Base-by-base conservation (phyloP, 2,113 vertebrate genomes). In the Rhinoderma darwinii region DNA sequence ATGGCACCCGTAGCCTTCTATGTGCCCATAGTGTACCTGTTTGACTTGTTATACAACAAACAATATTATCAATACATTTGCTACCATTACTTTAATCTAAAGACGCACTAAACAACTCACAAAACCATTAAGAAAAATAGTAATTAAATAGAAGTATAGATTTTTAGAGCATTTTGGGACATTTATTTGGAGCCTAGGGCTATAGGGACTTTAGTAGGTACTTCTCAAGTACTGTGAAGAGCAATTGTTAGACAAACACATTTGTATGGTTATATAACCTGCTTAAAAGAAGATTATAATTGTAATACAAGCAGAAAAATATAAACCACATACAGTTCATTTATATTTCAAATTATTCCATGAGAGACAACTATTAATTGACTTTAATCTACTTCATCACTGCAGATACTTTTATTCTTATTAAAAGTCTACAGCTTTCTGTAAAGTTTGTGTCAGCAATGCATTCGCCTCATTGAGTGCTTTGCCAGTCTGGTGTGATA, bases 401-500 rank as follows among this genome's bases (percentile, higher is more conserved):
- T 76, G 50, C 20, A 88, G 79, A 82, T 89, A 88, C 88, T 50
- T 77, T 89, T 88, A 70, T 50, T 72, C 80, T 90, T 90, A 88
- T 88, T 84, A 92, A 85, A 80, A 75, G 85, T 88, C 84, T 90
- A 72, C 90, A 88, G 88, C 83, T 91, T 91, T 89, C 61, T 88
- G 80, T 91, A 90, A 70, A 86, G 22, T 89, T 74, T 89, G 86
- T 91, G 89, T 89, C 88, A 89, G 82, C 87, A 89, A 86, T 91
- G 89, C 90, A 89, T 91, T 91, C 92, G 91, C 88, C 89, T 90
- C 88, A 91, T 47, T 87, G 85, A 89, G 88, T 89, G 91, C 91
- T 93, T 90, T 93, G 90, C 91, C 89, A 90, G 88, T 93, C 91
- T 92, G 91, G 91, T 87, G 90, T 91, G 90, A 89, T 93, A 91